Evolutionary conservation across 2,888 invertebrate species (phyloP).

Genomic region (Mechanitis messenoides): DNA sequence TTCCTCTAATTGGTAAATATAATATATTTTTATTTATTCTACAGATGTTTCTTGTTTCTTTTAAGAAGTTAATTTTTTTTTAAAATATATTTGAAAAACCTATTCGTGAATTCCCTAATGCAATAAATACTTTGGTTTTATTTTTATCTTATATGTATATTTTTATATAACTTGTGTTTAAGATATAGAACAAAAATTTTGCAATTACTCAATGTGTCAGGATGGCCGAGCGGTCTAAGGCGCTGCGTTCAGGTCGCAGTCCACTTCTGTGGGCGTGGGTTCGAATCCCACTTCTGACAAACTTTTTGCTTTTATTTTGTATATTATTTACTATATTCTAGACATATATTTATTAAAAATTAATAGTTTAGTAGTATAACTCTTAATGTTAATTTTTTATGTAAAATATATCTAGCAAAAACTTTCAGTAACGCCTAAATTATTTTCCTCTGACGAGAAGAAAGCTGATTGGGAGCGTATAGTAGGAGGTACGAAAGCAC

Average conservation of each 20-base stretch:
- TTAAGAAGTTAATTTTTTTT: neutral
- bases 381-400: neutral
- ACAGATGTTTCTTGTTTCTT: neutral
- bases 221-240: constrained; percentile 71
- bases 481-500: constrained; percentile 73
- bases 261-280: constrained; percentile 73
- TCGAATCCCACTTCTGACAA: constrained; percentile 72
- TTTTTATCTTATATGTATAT: neutral
- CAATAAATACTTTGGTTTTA: neutral
- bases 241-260: constrained; percentile 73
- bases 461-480: constrained; percentile 66
- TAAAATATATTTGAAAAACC: no score
- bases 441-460: constrained; percentile 43
- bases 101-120: no score
- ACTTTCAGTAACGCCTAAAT: constrained; percentile 47
- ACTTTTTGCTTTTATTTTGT: constrained; percentile 28
- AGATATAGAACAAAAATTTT: neutral
- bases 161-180: neutral
- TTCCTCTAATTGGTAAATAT: constrained; percentile 32
- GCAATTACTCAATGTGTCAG: constrained; percentile 37
- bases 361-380: constrained; percentile 1
- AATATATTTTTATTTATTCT: neutral
- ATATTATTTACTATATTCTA: constrained; percentile 5
- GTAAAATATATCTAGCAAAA: neutral
- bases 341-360: neutral